These are phyloP conservation scores for Oxyteleia sp. DNA, from an alignment of 2,888 invertebrate species.

Conservation along the genomic window DNA sequence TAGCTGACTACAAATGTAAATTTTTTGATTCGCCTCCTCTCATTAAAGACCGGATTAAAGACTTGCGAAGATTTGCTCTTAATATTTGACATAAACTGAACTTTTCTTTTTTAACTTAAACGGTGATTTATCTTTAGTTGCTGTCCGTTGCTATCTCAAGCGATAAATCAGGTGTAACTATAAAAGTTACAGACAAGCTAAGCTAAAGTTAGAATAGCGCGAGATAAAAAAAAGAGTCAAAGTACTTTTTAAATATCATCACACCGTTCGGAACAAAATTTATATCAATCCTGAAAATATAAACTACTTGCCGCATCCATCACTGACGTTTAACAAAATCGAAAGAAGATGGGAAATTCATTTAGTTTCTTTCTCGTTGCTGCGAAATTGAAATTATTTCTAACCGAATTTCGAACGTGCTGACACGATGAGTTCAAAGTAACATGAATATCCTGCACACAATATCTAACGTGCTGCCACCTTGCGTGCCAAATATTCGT, in stretches of 20 bases:
- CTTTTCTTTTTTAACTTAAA: slow-evolving; percentile 45
- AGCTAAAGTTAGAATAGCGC: slow-evolving; percentile 29
- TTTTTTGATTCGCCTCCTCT: neutral
- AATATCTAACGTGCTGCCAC: neutral
- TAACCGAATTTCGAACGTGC: neutral
- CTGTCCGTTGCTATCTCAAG: slow-evolving; percentile 35
- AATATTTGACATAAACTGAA: slow-evolving; percentile 46
- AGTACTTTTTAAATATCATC: slow-evolving; percentile 35
- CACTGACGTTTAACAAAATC: neutral
- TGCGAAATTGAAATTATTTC: neutral
- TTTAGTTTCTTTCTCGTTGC: too few relatives aligned
- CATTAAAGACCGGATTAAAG: slow-evolving; percentile 18
- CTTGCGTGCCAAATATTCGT: slow-evolving; percentile 19
- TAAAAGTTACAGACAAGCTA: slow-evolving; percentile 50
- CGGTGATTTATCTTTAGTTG: slow-evolving; percentile 50
- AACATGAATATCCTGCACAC: slow-evolving; percentile 11
- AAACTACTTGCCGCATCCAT: neutral
- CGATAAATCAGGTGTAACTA: slow-evolving; percentile 57
- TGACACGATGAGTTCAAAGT: slow-evolving; percentile 6
- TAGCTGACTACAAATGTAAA: neutral
- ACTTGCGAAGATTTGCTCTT: slow-evolving; percentile 33
- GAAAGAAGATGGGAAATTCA: too few relatives aligned
- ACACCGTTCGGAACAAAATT: slow-evolving; percentile 2
- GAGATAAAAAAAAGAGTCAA: slow-evolving; percentile 35
- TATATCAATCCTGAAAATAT: slow-evolving; percentile 3